Conservation (phyloP, 2,888 invertebrate species). For the Ophion slaviceki region DNA sequence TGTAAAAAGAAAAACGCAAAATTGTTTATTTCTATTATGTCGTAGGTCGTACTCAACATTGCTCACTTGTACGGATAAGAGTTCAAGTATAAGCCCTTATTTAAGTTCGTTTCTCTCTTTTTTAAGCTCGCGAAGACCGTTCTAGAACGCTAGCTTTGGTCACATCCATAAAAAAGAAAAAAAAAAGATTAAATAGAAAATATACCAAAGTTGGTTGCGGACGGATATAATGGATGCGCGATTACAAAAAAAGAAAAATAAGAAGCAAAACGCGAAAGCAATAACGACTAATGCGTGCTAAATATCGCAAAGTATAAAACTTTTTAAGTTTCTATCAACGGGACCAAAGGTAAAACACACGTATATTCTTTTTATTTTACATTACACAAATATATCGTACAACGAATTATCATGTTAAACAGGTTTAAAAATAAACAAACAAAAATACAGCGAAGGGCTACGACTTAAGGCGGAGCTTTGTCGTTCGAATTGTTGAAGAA, state of each 20-base stretch:
- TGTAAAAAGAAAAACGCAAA: slow-evolving; percentile 52
- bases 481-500: not conserved
- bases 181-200: slow-evolving; percentile 39
- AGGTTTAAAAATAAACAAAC: slow-evolving; percentile 6
- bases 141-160: slow-evolving; percentile 61
- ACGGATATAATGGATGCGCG: slow-evolving; percentile 66
- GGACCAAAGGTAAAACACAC: slow-evolving; percentile 79
- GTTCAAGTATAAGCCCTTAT: slow-evolving; percentile 46
- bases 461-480: not conserved
- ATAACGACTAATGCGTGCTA: slow-evolving; percentile 73
- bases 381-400: slow-evolving; percentile 68
- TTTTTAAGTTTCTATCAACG: slow-evolving; percentile 79
- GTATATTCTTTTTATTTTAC: slow-evolving; percentile 74
- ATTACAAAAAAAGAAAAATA: slow-evolving; percentile 45
- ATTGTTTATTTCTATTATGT: slow-evolving; percentile 46
- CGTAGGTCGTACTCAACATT: slow-evolving; percentile 48
- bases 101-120: slow-evolving; percentile 49
- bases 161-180: slow-evolving; percentile 51
- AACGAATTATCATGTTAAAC: slow-evolving; percentile 42
- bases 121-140: slow-evolving; percentile 57
- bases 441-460: slow-evolving; percentile 6
- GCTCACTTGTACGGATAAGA: slow-evolving; percentile 54
- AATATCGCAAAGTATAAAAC: slow-evolving; percentile 74
- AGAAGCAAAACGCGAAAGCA: slow-evolving; percentile 21
- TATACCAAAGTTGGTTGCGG: slow-evolving; percentile 69